Evolutionary conservation across 2,888 invertebrate species (phyloP), one percentile per base, ranked within the genome.

Genomic region (Aspidapion aeneum): DNA sequence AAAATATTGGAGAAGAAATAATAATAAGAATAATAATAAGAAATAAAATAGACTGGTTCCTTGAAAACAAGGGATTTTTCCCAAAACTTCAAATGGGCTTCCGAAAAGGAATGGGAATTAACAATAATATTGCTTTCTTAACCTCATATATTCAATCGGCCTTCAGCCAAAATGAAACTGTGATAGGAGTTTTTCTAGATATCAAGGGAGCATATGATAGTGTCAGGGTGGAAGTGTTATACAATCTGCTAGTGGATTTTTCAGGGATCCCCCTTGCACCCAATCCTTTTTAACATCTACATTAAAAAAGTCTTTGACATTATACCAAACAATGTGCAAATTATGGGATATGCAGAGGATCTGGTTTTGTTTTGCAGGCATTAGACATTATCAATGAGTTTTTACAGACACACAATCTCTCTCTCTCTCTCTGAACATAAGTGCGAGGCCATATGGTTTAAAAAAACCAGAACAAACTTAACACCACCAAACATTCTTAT

Each of bases 281-380:
- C 64, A 20, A 18, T 58, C 16, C 52, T 61, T 1, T 64, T 64
- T 18, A 61, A 64, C 51, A 19, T 61, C 55, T 64, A 61, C 22
- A 61, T 52, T 19, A 52, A 54, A 55, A 12, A 17, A 1, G 12
- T 61, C 22, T 49, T 50, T 18, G 22, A 55, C 19, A 61, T 20
- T 17, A 57, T 61, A 12, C 54, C 52, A 12, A 21, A 57, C 16
- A 18, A 51, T 3, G 21, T 63, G 9, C 35, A 54, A 57, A 9
- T 63, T 1, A 21, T 65, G 1, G 55, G 57, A 48, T 63, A 63
- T 58, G 65, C 63, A 21, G 61, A 65, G 16, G 63, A 65, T 55
- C 17, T 65, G 16, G 55, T 21, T 17, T 22, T 64, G 1, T 49
- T 56, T 18, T 18, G 49, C 51, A 66, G 63, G 61, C 54, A 66